Percentiles rank a stretch among this genome's conserved stretches.
phyloP scores from a whole-genome alignment of 2,113 vertebrate genomes.

The Dasyornis broadbenti region DNA sequence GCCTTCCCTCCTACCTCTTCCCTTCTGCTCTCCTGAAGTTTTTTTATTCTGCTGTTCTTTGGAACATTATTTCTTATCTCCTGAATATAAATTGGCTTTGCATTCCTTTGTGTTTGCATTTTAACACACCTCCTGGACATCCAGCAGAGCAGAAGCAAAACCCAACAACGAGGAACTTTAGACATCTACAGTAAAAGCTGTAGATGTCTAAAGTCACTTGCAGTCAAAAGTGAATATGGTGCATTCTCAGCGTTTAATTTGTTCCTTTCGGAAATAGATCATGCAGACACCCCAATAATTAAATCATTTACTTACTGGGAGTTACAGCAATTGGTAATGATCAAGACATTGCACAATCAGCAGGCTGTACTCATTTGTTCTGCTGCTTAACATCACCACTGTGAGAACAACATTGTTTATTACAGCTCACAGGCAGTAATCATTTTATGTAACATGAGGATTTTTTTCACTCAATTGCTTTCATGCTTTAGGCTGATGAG shows the following conservation, averaged over 20 bases:
- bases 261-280: background rate
- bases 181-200: background rate
- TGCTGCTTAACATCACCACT: constrained; percentile 48
- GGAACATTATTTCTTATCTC: background rate
- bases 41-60: background rate
- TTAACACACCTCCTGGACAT: background rate
- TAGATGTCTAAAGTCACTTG: background rate
- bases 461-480: constrained; percentile 78
- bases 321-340: constrained; percentile 21
- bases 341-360: constrained; percentile 37
- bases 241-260: background rate
- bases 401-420: constrained; percentile 67
- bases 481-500: constrained; percentile 72
- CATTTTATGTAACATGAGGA: constrained; percentile 71
- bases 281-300: constrained; percentile 5
- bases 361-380: constrained; percentile 62
- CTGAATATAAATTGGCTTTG: background rate
- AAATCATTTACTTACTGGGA: constrained; percentile 25
- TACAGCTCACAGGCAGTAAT: constrained; percentile 75
- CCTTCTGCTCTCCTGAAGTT: background rate
- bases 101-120: background rate
- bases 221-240: background rate
- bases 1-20: background rate
- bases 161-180: background rate
- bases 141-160: background rate